Conservation (phyloP, 2,888 invertebrate genomes). For the Eueremaeus valkanovi region DNA sequence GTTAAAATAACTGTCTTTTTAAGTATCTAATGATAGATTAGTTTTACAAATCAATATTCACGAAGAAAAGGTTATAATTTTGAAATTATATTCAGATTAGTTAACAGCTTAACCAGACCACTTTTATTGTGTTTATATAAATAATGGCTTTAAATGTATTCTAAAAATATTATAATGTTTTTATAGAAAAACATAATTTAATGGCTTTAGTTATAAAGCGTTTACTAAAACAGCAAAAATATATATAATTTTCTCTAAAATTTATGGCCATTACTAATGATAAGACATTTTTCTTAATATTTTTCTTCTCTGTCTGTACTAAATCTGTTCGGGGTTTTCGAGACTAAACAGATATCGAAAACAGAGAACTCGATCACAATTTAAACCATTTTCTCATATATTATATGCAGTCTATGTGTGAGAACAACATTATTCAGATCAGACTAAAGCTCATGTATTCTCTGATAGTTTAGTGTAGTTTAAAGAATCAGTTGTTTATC, state of each 20-base stretch:
- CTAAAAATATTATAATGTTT: too few species aligned
- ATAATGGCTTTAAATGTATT: too few species aligned
- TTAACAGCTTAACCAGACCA: too few species aligned
- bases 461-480: background rate
- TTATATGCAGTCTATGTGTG: background rate
- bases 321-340: background rate
- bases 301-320: background rate
- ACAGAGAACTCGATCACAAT: background rate
- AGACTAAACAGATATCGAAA: background rate
- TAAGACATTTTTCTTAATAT: background rate
- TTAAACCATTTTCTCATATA: background rate
- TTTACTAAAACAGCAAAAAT: too few species aligned
- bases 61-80: too few species aligned
- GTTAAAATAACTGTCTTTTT: too few species aligned
- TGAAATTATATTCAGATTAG: too few species aligned
- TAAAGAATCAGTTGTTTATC: constrained; percentile 14
- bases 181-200: too few species aligned
- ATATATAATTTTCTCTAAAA: background rate
- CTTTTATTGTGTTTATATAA: too few species aligned
- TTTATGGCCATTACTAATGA: background rate
- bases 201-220: too few species aligned
- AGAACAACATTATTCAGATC: background rate
- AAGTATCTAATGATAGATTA: too few species aligned
- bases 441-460: background rate
- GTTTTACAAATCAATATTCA: too few species aligned